phyloP scores from a whole-genome alignment of 2,888 invertebrate species.

The Cetonia aurata region DNA sequence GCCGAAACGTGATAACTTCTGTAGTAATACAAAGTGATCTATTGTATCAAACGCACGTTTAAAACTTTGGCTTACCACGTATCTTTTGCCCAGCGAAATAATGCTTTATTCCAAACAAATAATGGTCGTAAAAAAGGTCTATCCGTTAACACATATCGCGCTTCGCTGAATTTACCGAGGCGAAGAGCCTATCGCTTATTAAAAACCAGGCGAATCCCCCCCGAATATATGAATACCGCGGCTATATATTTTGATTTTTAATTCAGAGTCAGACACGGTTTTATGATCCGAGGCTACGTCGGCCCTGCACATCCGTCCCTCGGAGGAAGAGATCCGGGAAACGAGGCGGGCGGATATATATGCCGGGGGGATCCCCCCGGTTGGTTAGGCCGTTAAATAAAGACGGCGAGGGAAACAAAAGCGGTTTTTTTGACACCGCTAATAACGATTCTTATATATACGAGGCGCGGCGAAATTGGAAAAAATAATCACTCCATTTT shows the following conservation, averaged over 20 bases:
- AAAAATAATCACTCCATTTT: conserved; percentile 57
- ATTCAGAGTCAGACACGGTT: conserved; percentile 63
- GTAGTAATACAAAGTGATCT: too few species aligned
- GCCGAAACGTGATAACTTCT: too few species aligned
- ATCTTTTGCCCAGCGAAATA: too few species aligned
- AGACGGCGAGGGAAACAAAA: conserved; percentile 31
- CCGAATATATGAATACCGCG: conserved; percentile 61
- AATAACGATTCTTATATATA: conserved; percentile 63
- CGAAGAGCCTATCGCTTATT: conserved; percentile 54
- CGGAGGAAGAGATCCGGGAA: not conserved
- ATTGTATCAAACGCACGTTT: too few species aligned
- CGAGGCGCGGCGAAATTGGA: conserved; percentile 56
- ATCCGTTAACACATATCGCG: conserved; percentile 11
- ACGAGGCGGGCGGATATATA: conserved; percentile 14
- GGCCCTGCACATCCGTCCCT: conserved; percentile 10
- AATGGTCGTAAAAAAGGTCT: not conserved
- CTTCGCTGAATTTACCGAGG: conserved; percentile 54
- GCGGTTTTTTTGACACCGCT: conserved; percentile 48
- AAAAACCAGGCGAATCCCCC: conserved; percentile 54
- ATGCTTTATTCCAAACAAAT: too few species aligned
- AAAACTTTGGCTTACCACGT: too few species aligned
- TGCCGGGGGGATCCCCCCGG: not conserved
- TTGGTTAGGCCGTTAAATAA: conserved; percentile 29
- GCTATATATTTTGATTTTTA: conserved; percentile 62
- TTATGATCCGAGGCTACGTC: conserved; percentile 58